A percentile compares a stretch with the other conserved stretches of the same genome.
Conservation (phyloP, 2,113 vertebrate species). For the Amazona guildingii region DNA sequence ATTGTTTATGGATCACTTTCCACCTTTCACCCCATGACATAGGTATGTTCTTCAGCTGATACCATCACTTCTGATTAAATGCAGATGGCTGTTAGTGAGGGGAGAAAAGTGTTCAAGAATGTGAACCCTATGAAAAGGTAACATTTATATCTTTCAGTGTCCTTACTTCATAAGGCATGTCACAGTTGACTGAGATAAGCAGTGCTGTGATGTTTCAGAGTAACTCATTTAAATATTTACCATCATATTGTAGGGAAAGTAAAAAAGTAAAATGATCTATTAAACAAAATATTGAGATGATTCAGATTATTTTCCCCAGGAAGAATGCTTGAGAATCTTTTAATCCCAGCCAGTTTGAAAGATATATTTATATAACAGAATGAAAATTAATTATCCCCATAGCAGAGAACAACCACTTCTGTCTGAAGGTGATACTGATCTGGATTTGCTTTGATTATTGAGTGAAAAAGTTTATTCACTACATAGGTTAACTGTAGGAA, state of each 20-base stretch:
- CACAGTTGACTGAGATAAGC: neutral
- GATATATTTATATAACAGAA: neutral
- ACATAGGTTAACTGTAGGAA: neutral
- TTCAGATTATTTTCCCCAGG: neutral
- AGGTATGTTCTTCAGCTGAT: constrained; percentile 44
- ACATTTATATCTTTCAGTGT: neutral
- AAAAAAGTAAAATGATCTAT: neutral
- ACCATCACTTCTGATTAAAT: constrained; percentile 45
- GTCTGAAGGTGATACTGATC: neutral
- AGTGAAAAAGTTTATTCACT: neutral
- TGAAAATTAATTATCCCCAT: neutral
- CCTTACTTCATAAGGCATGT: neutral
- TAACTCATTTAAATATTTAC: neutral
- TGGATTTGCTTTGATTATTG: neutral
- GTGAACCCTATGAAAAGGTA: constrained; percentile 12
- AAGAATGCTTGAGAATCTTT: neutral
- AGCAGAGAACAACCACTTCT: neutral
- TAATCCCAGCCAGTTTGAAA: neutral
- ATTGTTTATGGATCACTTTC: constrained; percentile 49
- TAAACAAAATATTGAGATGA: neutral
- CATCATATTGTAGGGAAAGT: neutral
- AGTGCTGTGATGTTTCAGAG: neutral
- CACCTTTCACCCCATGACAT: constrained; percentile 12
- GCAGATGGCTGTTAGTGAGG: constrained; percentile 13
- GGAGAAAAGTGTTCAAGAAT: neutral